Conservation (phyloP, 2,797 vertebrate species). For the Enteromius radiatus region DNA sequence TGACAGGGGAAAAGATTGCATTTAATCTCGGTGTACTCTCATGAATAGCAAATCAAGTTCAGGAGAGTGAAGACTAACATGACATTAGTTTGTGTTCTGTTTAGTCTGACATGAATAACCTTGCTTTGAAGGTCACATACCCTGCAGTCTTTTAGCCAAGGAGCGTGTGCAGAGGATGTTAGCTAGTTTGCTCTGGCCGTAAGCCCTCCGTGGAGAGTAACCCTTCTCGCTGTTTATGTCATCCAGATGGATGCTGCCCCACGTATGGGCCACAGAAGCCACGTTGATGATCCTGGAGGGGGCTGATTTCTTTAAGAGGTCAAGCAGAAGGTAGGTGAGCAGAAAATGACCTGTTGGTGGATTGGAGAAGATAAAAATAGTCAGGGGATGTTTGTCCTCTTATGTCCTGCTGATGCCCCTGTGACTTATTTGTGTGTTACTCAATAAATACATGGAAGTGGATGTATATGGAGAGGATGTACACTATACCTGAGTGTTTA, state of each 20-base stretch:
- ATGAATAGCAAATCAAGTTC: constrained; percentile 1
- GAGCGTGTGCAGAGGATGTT: constrained; percentile 88
- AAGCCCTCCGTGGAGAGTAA: constrained; percentile 84
- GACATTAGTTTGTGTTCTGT: neutral
- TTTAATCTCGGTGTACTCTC: neutral
- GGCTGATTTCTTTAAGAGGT: constrained; percentile 83
- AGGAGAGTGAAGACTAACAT: constrained; percentile 1
- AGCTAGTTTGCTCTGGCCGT: constrained; percentile 93
- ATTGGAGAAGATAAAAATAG: constrained; percentile 34
- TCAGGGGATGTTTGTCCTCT: neutral
- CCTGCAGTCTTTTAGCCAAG: constrained; percentile 83
- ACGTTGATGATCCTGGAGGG: constrained; percentile 87
- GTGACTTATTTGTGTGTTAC: constrained; percentile 1
- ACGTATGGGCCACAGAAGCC: constrained; percentile 86
- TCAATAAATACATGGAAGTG: constrained; percentile 35
- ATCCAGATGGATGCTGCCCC: constrained; percentile 84
- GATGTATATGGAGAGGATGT: constrained; percentile 45
- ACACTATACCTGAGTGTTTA: constrained; percentile 27
- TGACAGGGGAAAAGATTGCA: neutral
- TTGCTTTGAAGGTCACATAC: constrained; percentile 65
- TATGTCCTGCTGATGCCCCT: constrained; percentile 30
- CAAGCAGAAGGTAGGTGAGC: constrained; percentile 87
- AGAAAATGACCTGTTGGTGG: constrained; percentile 86
- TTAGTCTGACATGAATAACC: constrained; percentile 12
- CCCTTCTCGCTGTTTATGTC: constrained; percentile 88